These are phyloP conservation scores for Tiaroga cobitis DNA, from an alignment of 2,797 vertebrate species.

Conservation along the genomic window DNA sequence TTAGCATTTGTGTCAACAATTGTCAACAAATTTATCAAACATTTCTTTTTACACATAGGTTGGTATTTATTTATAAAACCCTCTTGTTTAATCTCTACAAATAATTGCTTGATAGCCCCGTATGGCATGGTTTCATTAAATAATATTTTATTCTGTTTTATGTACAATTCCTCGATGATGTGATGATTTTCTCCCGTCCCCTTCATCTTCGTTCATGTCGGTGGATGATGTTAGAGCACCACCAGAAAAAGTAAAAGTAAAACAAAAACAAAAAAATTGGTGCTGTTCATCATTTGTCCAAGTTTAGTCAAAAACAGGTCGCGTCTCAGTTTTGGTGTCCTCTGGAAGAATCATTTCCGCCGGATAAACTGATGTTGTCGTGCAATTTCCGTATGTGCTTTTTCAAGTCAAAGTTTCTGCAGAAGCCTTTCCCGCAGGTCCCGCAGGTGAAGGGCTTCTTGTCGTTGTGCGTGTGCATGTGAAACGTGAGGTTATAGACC, in stretches of 20 bases:
- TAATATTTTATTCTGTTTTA: constrained; percentile 75
- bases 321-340: constrained; percentile 76
- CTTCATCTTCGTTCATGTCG: constrained; percentile 32
- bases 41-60: constrained; percentile 65
- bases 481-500: constrained; percentile 90
- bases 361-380: constrained; percentile 73
- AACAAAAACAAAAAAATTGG: background rate
- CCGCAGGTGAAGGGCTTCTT: constrained; percentile 90
- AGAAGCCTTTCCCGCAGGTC: constrained; percentile 91
- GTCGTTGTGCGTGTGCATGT: constrained; percentile 93
- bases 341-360: constrained; percentile 78
- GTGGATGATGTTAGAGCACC: constrained; percentile 24
- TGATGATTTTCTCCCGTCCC: constrained; percentile 15
- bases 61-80: constrained; percentile 72
- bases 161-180: constrained; percentile 70
- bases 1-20: constrained; percentile 34
- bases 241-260: background rate
- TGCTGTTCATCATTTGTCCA: constrained; percentile 45
- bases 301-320: constrained; percentile 23
- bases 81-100: constrained; percentile 57
- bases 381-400: constrained; percentile 91
- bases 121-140: constrained; percentile 73
- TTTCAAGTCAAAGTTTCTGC: constrained; percentile 93
- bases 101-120: constrained; percentile 49
- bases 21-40: constrained; percentile 64